Evolutionary conservation across 2,888 invertebrate species (phyloP).

Genomic region (Monopis laevigella): DNA sequence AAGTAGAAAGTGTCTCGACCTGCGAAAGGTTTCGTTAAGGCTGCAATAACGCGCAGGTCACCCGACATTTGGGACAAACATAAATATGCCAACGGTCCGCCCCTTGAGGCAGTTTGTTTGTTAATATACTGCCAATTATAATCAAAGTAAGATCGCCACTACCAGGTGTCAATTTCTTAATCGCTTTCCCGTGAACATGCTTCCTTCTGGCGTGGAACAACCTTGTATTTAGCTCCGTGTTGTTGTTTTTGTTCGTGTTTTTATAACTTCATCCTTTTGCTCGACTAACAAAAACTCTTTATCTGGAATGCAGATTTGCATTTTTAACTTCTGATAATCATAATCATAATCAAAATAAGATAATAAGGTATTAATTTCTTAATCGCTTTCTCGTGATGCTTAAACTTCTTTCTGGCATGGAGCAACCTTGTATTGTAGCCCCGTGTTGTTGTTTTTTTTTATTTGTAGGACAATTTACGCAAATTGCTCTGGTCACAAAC

Average conservation of each 20-base stretch:
- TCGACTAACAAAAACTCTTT: too few species aligned
- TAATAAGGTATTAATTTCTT: slow-evolving; percentile 48
- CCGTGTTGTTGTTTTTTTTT: too few species aligned
- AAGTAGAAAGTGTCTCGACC: slow-evolving; percentile 61
- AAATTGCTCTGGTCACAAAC: too few species aligned
- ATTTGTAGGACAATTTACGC: too few species aligned
- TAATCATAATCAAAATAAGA: slow-evolving; percentile 48
- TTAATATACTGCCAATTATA: slow-evolving; percentile 58
- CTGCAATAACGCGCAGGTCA: slow-evolving; percentile 50
- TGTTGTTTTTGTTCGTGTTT: slow-evolving; percentile 2
- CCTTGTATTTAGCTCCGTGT: slow-evolving; percentile 6
- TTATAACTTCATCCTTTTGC: slow-evolving; percentile 10
- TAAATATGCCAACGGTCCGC: slow-evolving; percentile 58
- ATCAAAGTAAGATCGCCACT: slow-evolving; percentile 49
- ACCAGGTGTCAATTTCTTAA: slow-evolving; percentile 50
- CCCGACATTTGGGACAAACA: slow-evolving; percentile 40
- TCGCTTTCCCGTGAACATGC: slow-evolving; percentile 37
- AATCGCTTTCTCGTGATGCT: slow-evolving; percentile 40
- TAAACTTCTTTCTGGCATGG: slow-evolving; percentile 26
- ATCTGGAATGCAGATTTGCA: too few species aligned
- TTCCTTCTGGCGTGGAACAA: slow-evolving; percentile 21
- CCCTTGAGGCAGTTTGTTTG: slow-evolving; percentile 55
- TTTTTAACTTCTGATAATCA: slow-evolving; percentile 59
- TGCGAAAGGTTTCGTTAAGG: slow-evolving; percentile 56
- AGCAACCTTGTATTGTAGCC: too few species aligned